Evolutionary conservation across 2,113 vertebrate genomes (phyloP).

Genomic region (Nothocercus nigrocapillus): DNA sequence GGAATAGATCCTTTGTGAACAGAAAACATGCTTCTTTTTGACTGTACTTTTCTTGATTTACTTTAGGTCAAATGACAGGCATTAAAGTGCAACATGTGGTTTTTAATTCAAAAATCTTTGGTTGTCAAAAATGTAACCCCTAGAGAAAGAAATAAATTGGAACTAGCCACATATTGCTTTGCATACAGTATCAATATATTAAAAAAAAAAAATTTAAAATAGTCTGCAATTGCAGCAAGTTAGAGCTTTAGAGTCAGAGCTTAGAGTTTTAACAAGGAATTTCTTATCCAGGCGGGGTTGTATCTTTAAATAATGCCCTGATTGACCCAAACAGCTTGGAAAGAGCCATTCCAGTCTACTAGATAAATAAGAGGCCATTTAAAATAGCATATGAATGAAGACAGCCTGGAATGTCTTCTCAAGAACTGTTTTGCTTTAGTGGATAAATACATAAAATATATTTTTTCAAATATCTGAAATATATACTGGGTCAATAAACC

Average conservation of each 20-base stretch:
- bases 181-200: background rate
- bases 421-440: background rate
- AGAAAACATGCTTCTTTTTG: background rate
- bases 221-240: background rate
- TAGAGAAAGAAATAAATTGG: background rate
- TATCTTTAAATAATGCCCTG: conserved; percentile 40
- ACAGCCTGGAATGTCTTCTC: conserved; percentile 10
- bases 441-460: conserved; percentile 36
- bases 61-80: background rate
- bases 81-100: background rate
- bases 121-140: background rate
- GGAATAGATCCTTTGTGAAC: background rate
- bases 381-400: conserved; percentile 30
- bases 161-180: background rate
- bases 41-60: background rate
- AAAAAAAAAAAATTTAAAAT: background rate
- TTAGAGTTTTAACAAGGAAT: background rate
- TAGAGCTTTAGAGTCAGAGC: background rate
- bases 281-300: background rate
- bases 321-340: conserved; percentile 32
- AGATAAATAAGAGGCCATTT: conserved; percentile 40
- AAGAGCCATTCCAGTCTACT: conserved; percentile 39
- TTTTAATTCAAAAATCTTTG: background rate
- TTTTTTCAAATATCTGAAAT: conserved; percentile 38
- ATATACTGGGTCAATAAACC: background rate